A percentile compares a stretch with the other conserved stretches of the same genome.
These are phyloP conservation scores for Rissa tridactyla DNA, from an alignment of 2,113 vertebrate genomes.

Conservation along the genomic window DNA sequence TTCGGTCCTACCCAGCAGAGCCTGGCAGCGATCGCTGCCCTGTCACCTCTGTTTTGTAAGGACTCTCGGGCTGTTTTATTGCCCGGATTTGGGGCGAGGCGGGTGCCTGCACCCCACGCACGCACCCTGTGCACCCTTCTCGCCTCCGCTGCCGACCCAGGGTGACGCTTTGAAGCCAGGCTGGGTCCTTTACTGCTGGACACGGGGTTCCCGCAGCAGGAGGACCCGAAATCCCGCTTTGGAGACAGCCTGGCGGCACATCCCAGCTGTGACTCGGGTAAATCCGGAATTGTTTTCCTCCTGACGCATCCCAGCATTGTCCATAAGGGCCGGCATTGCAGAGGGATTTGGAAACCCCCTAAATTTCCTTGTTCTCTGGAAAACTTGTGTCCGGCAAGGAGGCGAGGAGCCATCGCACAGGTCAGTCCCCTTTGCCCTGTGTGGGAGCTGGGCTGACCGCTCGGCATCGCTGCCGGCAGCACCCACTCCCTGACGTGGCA, in stretches of 20 bases:
- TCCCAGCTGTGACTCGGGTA: not conserved
- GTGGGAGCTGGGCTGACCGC: not conserved
- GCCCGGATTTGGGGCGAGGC: not conserved
- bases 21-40: not conserved
- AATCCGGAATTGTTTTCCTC: not conserved
- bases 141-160: accelerated
- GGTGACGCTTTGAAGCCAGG: not conserved
- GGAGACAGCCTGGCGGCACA: not conserved
- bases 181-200: not conserved
- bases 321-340: not conserved
- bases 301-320: not conserved
- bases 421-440: not conserved
- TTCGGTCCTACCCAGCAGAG: not conserved
- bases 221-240: not conserved
- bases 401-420: accelerated
- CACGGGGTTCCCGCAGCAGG: accelerated
- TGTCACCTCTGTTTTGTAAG: not conserved
- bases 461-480: accelerated
- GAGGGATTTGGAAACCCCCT: slow-evolving; percentile 31
- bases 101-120: not conserved
- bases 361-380: not conserved
- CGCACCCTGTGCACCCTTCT: not conserved
- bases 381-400: not conserved
- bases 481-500: not conserved
- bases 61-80: not conserved